Evolutionary conservation across 2,888 invertebrate species (phyloP), one percentile per base, ranked within the genome.

Genomic region (Chrysina gloriosa): DNA sequence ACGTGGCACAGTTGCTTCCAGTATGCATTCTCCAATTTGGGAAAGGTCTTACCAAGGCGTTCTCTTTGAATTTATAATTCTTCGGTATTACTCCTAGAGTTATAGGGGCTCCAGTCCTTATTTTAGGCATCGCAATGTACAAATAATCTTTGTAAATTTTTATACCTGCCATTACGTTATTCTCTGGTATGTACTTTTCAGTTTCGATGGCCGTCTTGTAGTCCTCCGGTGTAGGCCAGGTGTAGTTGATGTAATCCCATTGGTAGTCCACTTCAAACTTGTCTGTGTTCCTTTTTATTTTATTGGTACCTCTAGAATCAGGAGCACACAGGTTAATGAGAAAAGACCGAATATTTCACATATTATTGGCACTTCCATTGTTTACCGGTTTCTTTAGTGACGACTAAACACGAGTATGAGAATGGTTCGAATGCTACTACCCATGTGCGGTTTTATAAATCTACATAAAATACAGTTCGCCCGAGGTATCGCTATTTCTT

Each of bases 161-260:
- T 71, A 91, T 86, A 65, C 91, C 91, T 70, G 89, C 87, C 69
- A 91, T 87, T 70, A 88, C 83, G 75, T 89, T 89, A 83, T 91
- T 91, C 80, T 86, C 86, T 16, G 90, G 88, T 39, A 69, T 69
- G 23, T 69, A 69, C 25, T 65, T 69, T 36, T 25, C 58, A 11
- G 65, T 36, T 7, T 69, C 69, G 6, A 69, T 78, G 70, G 88
- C 89, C 72, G 82, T 81, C 61, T 85, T 83, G 70, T 88, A 87
- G 16, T 86, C 86, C 73, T 84, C 86, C 54, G 85, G 85, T 63
- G 86, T 85, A 31, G 85, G 85, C 90, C 90, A 92, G 36, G 87
- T 86, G 81, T 88, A 90, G 78, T 91, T 89, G 69, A 91, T 84
- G 71, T 85, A 85, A 78, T 87, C 88, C 92, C 92, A 92, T 82